Base-by-base conservation (phyloP, 2,888 invertebrate genomes). In the Hyles lineata region DNA sequence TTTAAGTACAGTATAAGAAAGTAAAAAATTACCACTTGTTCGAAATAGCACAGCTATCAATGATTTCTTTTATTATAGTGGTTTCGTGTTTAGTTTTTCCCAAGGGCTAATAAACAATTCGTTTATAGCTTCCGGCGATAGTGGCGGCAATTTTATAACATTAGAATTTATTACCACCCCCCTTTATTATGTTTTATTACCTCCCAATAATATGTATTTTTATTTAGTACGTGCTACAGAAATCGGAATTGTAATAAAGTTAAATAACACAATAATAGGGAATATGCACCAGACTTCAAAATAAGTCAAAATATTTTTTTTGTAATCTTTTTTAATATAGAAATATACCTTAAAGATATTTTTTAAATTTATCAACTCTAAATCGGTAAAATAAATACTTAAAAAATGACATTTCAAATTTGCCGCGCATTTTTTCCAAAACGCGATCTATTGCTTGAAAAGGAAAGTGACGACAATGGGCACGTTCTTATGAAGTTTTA, bases 61-160 rank as follows among this genome's bases (percentile, higher is more conserved):
- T 15, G 17, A 15, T 21, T 21, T 0, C 2, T 11, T 50, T 67
- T 67, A 67, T 50, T 50, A 50, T 50, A 1, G 23, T 55, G 15
- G 67, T 67, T 50, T 50, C 17, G 9, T 67, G 50, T 67, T 67
- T 43, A 23, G 50, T 67, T 50, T 50, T 23, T 23, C 23, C 67
- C 23, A 67, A 67, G 67, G 67, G 43, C 50, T 50, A 50, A 67
- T 67, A 67, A 67, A 67, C 67, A 50, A 67, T 67, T 67, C 67
- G 67, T 50, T 67, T 50, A 67, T 67, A 50, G 23, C 43, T 67
- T 67, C 67, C 67, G 50, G 67, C 23, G 67, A 67, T 50, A 67
- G 67, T 50, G 50, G 67, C 23, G 43, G 67, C 67, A 50, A 67
- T 67, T 21, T 67, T 17, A 67, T 67, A 67, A 67, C 50, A 50